Evolutionary conservation across 2,888 invertebrate genomes (phyloP), one percentile per base, ranked within the genome.

Genomic region (Drosophila mayaguana): DNA sequence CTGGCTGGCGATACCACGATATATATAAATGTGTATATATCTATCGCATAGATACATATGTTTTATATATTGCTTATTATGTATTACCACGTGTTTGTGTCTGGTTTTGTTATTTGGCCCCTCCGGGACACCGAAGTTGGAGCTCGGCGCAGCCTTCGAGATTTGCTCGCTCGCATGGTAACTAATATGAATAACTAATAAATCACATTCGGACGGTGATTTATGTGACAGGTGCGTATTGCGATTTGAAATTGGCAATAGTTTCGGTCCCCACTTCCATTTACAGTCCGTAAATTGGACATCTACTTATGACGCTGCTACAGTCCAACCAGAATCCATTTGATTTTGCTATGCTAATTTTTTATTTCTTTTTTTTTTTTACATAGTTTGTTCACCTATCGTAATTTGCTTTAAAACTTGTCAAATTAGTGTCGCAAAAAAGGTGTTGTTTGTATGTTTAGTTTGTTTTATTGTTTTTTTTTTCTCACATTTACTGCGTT

Each of bases 111-210:
- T 32, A 53, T 36, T 20, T 14, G 36, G 63, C 72, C 78, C 80
- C 80, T 75, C 57, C 75, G 78, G 78, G 72, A 78, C 51, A 54
- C 55, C 32, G 56, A 63, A 66, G 62, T 63, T 57, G 66, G 43
- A 67, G 61, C 20, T 59, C 34, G 70, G 53, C 55, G 56, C 56
- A 63, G 62, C 57, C 64, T 74, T 57, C 34, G 72, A 77, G 72
- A 67, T 46, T 76, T 54, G 57, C 56, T 40, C 53, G 56, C 40
- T 67, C 32, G 76, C 69, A 28, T 67, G 75, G 81, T 81, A 86
- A 88, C 84, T 85, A 88, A 85, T 85, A 85, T 85, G 87, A 88
- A 85, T 85, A 86, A 83, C 88, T 88, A 85, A 85, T 85, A 85
- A 85, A 85, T 85, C 84, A 85, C 84, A 83, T 83, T 72, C 68